These are phyloP conservation scores for Tricholauxania praeusta DNA, from an alignment of 2,888 invertebrate genomes.

Conservation along the genomic window DNA sequence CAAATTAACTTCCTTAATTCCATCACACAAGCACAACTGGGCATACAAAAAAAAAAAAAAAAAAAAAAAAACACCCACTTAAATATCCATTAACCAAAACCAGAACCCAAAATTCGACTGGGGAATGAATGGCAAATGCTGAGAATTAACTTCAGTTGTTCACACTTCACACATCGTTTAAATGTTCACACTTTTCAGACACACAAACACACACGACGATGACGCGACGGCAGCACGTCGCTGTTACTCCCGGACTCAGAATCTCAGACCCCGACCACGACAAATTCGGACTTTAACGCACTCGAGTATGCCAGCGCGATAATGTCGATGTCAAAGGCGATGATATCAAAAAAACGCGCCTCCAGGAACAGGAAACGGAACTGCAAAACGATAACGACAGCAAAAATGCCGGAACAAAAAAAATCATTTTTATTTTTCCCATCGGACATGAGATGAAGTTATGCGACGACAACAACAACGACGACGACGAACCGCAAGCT, in stretches of 20 bases:
- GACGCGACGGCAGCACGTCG: slow-evolving; percentile 9
- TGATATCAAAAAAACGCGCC: slow-evolving; percentile 36
- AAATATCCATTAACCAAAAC: slow-evolving; percentile 49
- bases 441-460: slow-evolving; percentile 28
- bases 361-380: slow-evolving; percentile 40
- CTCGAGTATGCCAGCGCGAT: slow-evolving; percentile 25
- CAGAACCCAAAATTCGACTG: background rate
- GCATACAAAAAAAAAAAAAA: slow-evolving; percentile 34
- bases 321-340: slow-evolving; percentile 44
- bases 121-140: slow-evolving; percentile 17
- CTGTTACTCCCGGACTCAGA: background rate
- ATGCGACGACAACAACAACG: slow-evolving; percentile 6
- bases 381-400: slow-evolving; percentile 42
- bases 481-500: slow-evolving; percentile 40
- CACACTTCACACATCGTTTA: slow-evolving; percentile 44
- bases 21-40: slow-evolving; percentile 11
- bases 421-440: slow-evolving; percentile 38
- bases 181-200: slow-evolving; percentile 47
- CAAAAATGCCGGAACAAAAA: slow-evolving; percentile 35
- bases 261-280: too few species aligned
- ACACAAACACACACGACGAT: background rate
- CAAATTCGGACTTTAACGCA: slow-evolving; percentile 8
- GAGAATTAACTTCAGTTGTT: too few species aligned
- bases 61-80: slow-evolving; percentile 47
- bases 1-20: slow-evolving; percentile 38